Evolutionary conservation across 2,797 vertebrate genomes (phyloP), one percentile per base, ranked within the genome.

Genomic region (Phataginus tricuspis): DNA sequence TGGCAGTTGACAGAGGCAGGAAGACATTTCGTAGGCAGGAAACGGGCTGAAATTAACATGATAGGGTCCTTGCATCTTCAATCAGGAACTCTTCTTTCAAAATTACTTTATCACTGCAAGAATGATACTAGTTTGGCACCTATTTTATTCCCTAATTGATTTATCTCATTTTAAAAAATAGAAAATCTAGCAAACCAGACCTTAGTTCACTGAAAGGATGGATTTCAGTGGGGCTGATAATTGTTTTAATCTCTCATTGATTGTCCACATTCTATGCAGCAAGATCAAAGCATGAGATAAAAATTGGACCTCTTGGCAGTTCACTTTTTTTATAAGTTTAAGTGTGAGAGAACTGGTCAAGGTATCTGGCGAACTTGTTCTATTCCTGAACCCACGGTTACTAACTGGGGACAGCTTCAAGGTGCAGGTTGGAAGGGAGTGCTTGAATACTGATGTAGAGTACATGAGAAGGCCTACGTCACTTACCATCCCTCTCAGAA

Each of bases 11-110:
- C 77, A 91, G 84, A 96, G 57, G 45, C 92, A 91, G 95, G 86
- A 95, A 95, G 90, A 71, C 64, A 45, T 88, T 78, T 51, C 16
- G 19, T 45, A 97, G 34, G 74, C 91, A 95, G 96, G 90, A 96
- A 95, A 93, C 59, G n/a, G 37, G 57, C 74, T 86, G 34, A 91
- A 86, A 68, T 95, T 42, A 96, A 61, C 85, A 61, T 51, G 91
- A 72, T 37, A 53, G 34, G 64, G 18, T 79, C 68, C 74, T 39
- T 64, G 55, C 71, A 55, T 90, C 64, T 94, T 91, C 61, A 90
- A 96, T 85, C 86, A 53, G 39, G 55, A 94, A 68, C 66, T 80
- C 53, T 14, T 94, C 80, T 96, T 86, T 95, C 92, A 92, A 55
- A 91, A 94, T 90, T 34, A 78, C 25, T 75, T 75, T 84, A 29